Evolutionary conservation across 2,888 invertebrate genomes (phyloP), one percentile per base, ranked within the genome.

Genomic region (Hesperia comma): DNA sequence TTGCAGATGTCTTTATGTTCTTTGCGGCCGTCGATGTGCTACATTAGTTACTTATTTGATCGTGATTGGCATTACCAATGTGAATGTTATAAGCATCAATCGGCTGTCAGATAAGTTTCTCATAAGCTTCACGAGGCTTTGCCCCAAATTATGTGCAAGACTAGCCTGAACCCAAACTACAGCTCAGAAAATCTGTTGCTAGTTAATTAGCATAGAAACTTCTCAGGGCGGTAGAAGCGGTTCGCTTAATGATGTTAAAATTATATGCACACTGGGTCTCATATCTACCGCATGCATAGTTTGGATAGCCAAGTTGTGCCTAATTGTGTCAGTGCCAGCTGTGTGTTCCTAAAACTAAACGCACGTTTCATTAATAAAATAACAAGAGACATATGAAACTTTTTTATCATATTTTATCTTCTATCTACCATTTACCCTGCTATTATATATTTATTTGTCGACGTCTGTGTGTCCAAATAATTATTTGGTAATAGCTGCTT

Each of bases 151-250:
- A 12, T 49, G 17, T 15, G 19, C 15, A 33, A 37, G 53, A 60
- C 19, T 37, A 21, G 56, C 14, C 19, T 54, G 33, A 62, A 37
- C 41, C 68, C 61, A 67, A 69, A 61, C 37, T 21, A 54, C 46
- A 17, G 43, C 49, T 14, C 67, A 56, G 67, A 72, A 71, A 72
- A 73, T 73, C 72, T 74, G 72, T 70, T 70, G 69, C 67, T 70
- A 70, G 73, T 74, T 77, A 77, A 77, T 77, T 78, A 62, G 56
- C 62, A 68, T 68, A 67, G 61, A 67, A 75, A 73, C 72, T 72
- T 70, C 70, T 66, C 69, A 68, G 69, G 63, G 67, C 69, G 70
- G 61, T 68, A 68, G 63, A 57, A 64, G 64, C 67, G 66, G 68
- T 67, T 67, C 67, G 66, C 66, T 61, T 77, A 76, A 77, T 74